phyloP scores from a whole-genome alignment of 2,888 invertebrate species.

The Masnerella sp. region DNA sequence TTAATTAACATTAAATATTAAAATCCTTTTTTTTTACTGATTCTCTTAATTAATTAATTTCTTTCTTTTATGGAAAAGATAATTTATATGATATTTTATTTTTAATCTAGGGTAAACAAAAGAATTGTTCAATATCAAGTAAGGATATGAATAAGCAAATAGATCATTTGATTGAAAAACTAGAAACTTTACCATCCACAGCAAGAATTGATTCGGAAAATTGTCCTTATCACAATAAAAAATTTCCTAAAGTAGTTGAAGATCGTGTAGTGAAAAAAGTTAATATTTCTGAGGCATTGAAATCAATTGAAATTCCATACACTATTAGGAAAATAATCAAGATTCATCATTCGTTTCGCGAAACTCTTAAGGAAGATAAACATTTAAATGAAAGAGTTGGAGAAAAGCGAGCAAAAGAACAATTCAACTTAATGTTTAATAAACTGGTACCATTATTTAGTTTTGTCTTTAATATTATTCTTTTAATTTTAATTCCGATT shows the following conservation, averaged over 20 bases:
- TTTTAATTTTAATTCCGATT: too few species aligned
- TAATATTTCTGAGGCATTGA: slow-evolving; percentile 67
- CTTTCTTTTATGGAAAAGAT: neutral
- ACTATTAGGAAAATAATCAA: slow-evolving; percentile 67
- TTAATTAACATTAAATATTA: too few species aligned
- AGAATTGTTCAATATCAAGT: neutral
- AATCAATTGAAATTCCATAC: slow-evolving; percentile 59
- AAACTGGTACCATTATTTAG: slow-evolving; percentile 17
- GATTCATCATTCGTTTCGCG: slow-evolving; percentile 67
- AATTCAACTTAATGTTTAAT: slow-evolving; percentile 23
- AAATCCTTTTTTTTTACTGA: too few species aligned
- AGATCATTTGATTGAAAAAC: slow-evolving; percentile 32
- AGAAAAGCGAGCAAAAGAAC: slow-evolving; percentile 7
- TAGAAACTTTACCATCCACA: slow-evolving; percentile 26
- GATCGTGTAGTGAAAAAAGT: slow-evolving; percentile 60
- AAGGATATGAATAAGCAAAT: slow-evolving; percentile 29
- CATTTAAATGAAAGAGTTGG: slow-evolving; percentile 4
- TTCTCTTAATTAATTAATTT: neutral
- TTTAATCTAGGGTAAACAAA: neutral
- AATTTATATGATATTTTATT: neutral
- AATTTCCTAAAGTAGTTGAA: slow-evolving; percentile 54
- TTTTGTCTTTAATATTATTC: slow-evolving; percentile 30
- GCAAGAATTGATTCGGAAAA: slow-evolving; percentile 31
- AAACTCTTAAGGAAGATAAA: slow-evolving; percentile 37
- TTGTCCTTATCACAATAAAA: slow-evolving; percentile 66